Base-by-base conservation (phyloP, 2,888 invertebrate species). In the Cantharis lateralis region DNA sequence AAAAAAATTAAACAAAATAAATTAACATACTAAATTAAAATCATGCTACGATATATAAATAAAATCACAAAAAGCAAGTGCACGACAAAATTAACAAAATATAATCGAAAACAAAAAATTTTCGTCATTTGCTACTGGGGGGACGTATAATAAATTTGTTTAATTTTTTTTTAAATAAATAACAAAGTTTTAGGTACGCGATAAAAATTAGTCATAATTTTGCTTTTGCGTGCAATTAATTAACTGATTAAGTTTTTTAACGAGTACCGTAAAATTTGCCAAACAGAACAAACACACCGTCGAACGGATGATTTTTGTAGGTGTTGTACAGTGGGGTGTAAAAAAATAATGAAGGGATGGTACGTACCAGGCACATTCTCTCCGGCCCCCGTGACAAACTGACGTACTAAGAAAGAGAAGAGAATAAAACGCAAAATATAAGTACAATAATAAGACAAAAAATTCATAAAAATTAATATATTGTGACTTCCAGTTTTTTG, bases 321-420 rank as follows among this genome's bases (percentile, higher is more conserved):
- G 86, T 87, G 87, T 87, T 88, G 88, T 88, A 83, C 80, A 83
- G 81, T 82, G 82, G 85, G 86, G 88, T 88, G 87, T 87, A 87
- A 85, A 87, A 86, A 66, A 66, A 87, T 87, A 85, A 83, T 87
- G 86, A 86, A 82, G 85, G 86, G 83, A 81, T 83, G 82, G 88
- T 89, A 89, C 88, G 87, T 89, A 89, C 89, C 89, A 88, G 89
- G 88, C 86, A 88, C 87, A 88, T 88, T 89, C 86, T 88, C 88
- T 88, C 88, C 89, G 87, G 88, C 88, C 88, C 88, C 88, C 88
- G 88, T 88, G 88, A 89, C 89, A 88, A 88, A 89, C 87, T 89
- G 89, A 88, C 89, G 89, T 88, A 89, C 89, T 89, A 88, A 88
- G 87, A 87, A 88, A 88, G 87, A 88, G 87, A 88, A 88, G 87